phyloP scores from a whole-genome alignment of 2,113 vertebrate species.

The Struthidea cinerea region DNA sequence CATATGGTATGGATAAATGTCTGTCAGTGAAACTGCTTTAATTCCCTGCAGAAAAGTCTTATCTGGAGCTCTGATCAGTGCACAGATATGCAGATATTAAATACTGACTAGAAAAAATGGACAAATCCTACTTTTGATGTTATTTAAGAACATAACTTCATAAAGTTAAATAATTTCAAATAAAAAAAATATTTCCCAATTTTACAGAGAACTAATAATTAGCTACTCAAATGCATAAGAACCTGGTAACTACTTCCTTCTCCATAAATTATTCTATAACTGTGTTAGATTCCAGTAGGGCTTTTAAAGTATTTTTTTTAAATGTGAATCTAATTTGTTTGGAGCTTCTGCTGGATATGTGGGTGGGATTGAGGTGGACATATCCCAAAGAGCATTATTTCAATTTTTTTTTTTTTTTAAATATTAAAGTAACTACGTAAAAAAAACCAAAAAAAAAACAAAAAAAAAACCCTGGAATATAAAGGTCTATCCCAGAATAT shows the following conservation, averaged over 20 bases:
- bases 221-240: not conserved
- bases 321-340: not conserved
- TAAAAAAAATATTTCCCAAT: not conserved
- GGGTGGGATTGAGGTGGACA: not conserved
- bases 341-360: not conserved
- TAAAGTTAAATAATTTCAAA: not conserved
- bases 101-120: not conserved
- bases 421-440: not conserved
- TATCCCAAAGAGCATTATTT: not conserved
- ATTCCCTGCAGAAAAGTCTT: not conserved
- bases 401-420: not conserved
- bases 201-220: not conserved
- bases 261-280: slow-evolving; percentile 1
- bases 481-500: not conserved
- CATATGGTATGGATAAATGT: not conserved
- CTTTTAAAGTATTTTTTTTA: not conserved
- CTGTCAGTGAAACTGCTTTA: not conserved
- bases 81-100: not conserved
- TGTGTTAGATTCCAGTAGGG: not conserved
- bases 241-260: not conserved
- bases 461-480: not conserved
- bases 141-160: not conserved
- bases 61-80: not conserved
- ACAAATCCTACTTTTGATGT: not conserved
- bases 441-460: not conserved